Conservation (phyloP, 2,888 invertebrate genomes). For the Synanthedon formicaeformis region DNA sequence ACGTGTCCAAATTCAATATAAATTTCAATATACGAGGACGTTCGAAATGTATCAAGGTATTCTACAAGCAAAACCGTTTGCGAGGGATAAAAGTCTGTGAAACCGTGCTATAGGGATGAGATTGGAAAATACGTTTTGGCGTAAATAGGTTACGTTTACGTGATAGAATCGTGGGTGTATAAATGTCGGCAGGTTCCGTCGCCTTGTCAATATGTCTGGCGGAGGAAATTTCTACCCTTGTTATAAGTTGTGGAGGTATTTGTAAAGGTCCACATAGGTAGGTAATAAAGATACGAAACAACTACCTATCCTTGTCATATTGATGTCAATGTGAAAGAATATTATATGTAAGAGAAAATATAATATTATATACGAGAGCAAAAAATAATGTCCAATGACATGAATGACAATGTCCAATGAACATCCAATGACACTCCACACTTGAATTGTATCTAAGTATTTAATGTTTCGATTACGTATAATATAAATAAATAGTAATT, state of each 20-base stretch:
- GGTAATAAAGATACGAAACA: too few relatives aligned
- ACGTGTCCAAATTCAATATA: not conserved
- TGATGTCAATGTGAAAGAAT: too few relatives aligned
- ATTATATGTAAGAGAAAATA: too few relatives aligned
- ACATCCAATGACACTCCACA: too few relatives aligned
- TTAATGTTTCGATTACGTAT: too few relatives aligned
- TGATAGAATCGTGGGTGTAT: not conserved
- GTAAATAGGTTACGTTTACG: not conserved
- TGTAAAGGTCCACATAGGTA: constrained; percentile 15
- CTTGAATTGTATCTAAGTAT: too few relatives aligned
- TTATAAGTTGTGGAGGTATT: constrained; percentile 13
- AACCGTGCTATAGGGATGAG: not conserved
- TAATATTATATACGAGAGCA: too few relatives aligned
- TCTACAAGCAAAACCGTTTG: not conserved
- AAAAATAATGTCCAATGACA: too few relatives aligned
- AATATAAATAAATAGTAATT: too few relatives aligned
- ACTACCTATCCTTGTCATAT: too few relatives aligned
- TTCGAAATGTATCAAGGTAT: too few relatives aligned
- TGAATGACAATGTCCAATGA: too few relatives aligned
- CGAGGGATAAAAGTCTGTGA: not conserved
- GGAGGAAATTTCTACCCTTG: constrained; percentile 17
- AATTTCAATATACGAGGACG: not conserved
- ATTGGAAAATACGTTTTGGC: not conserved
- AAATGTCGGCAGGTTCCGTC: not conserved
- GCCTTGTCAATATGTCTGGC: constrained; percentile 24